phyloP scores from a whole-genome alignment of 2,888 invertebrate species.

The Molanna angustata region DNA sequence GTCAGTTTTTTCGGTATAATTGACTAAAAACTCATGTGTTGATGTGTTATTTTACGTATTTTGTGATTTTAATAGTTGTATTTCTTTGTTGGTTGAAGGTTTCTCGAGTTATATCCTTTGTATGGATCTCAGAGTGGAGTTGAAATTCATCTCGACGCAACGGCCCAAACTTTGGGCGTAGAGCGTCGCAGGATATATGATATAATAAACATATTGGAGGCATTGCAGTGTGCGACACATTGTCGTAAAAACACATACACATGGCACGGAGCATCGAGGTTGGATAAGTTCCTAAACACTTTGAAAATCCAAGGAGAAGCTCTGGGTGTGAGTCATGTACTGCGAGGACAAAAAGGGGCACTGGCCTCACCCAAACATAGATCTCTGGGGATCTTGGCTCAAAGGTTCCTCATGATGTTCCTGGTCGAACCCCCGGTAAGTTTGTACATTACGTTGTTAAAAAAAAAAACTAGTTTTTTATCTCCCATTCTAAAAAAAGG shows the following conservation, averaged over 20 bases:
- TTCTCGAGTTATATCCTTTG: constrained; percentile 56
- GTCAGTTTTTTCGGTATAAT: not conserved
- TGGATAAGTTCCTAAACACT: constrained; percentile 58
- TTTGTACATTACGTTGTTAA: constrained; percentile 28
- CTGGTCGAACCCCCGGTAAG: constrained; percentile 62
- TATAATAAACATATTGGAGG: constrained; percentile 70
- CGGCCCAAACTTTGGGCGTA: constrained; percentile 60
- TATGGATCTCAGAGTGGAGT: constrained; percentile 47
- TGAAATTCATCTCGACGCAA: constrained; percentile 62
- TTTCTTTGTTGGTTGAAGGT: constrained; percentile 42
- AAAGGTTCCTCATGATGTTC: constrained; percentile 69
- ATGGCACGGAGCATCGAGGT: constrained; percentile 65
- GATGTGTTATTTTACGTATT: not conserved
- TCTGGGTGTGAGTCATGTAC: constrained; percentile 52
- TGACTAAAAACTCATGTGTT: not conserved
- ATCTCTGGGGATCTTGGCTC: constrained; percentile 66
- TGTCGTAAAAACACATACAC: constrained; percentile 65
- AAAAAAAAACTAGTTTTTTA: no score
- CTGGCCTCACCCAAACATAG: constrained; percentile 59
- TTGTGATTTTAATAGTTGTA: not conserved
- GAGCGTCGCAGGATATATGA: constrained; percentile 71
- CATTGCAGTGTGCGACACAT: constrained; percentile 66
- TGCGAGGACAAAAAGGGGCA: constrained; percentile 50
- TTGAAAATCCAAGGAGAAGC: constrained; percentile 59
- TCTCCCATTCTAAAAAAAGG: no score